These are phyloP conservation scores for Apteryx owenii DNA, from an alignment of 2,113 vertebrate species.

Conservation along the genomic window DNA sequence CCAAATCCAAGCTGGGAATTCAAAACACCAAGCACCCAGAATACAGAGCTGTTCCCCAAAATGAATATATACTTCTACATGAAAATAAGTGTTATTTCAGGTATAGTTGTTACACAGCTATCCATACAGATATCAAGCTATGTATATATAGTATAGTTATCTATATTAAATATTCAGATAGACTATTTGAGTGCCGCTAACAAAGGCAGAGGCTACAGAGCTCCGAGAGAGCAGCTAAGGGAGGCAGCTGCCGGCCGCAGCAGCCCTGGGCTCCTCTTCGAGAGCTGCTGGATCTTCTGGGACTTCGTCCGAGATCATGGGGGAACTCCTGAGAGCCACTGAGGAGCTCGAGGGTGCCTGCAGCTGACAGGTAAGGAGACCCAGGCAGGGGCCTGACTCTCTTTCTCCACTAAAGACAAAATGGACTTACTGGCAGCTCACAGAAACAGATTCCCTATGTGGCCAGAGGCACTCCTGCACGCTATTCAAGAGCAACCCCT, in stretches of 20 bases:
- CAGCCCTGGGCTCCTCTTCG: no score
- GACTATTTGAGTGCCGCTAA: no score
- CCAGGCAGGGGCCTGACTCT: neutral
- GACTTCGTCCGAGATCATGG: no score
- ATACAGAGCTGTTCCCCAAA: neutral
- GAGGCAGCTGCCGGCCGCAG: no score
- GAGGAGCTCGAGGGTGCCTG: no score
- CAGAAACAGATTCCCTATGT: neutral
- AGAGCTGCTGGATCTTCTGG: no score
- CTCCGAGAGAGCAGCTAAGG: no score
- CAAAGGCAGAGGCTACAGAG: no score
- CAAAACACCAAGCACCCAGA: neutral
- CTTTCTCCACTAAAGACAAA: neutral
- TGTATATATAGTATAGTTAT: neutral
- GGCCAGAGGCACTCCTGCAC: neutral
- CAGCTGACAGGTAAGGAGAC: neutral
- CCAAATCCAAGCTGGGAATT: neutral
- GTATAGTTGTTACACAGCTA: neutral
- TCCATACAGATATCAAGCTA: neutral
- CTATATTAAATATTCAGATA: neutral
- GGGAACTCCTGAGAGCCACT: no score
- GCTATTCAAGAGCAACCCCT: neutral
- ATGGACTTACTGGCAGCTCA: neutral
- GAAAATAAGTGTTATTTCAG: neutral
- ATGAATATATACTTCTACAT: neutral